Conservation (phyloP, 2,888 invertebrate species). For the Hyppa rectilinea region DNA sequence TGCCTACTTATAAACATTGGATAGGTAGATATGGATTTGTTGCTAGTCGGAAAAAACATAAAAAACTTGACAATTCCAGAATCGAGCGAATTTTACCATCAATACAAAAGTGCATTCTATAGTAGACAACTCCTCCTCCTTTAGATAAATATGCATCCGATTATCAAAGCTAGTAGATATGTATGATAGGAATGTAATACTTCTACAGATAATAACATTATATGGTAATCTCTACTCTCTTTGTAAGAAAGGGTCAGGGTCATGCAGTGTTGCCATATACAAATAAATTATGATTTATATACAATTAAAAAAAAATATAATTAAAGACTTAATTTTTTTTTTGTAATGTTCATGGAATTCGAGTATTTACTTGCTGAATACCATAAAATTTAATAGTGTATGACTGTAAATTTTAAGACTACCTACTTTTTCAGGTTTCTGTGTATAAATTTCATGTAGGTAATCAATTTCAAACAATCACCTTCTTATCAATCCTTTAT, state of each 20-base stretch:
- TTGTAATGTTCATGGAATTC: background rate
- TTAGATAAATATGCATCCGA: no score
- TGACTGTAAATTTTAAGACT: background rate
- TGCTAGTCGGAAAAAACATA: no score
- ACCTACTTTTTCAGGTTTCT: background rate
- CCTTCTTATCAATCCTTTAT: background rate
- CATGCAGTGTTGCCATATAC: constrained; percentile 26
- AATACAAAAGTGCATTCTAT: no score
- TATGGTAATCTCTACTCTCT: constrained; percentile 43
- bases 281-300: constrained; percentile 27
- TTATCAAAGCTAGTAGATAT: no score
- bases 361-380: background rate
- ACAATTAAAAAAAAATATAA: no score
- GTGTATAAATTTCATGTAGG: background rate
- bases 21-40: no score
- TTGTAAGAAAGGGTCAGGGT: constrained; percentile 37
- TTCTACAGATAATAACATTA: constrained; percentile 46
- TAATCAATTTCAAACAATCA: constrained; percentile 14
- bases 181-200: constrained; percentile 40
- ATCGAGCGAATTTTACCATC: no score
- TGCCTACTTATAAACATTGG: no score
- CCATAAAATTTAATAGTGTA: background rate
- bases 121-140: no score
- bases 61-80: no score
- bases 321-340: no score